Evolutionary conservation across 2,888 invertebrate species (phyloP).

Genomic region (Subacronicta megacephala): DNA sequence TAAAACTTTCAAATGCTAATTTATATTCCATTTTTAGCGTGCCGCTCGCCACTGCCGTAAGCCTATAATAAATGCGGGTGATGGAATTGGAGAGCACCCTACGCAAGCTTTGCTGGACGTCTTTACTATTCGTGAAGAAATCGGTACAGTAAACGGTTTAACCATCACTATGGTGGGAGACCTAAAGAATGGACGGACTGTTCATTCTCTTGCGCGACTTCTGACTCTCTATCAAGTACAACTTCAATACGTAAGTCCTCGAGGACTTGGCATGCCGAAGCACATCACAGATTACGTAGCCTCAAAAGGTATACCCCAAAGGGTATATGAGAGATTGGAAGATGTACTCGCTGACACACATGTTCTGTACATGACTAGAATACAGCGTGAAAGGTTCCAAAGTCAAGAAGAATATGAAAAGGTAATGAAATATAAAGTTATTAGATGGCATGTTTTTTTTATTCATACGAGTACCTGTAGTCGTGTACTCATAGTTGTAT

Average conservation of each 20-base stretch:
- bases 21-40: constrained; percentile 87
- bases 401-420: constrained; percentile 95
- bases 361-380: constrained; percentile 99
- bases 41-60: constrained; percentile 95
- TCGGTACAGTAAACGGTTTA: constrained; percentile 99
- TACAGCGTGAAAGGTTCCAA: constrained; percentile 97
- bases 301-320: constrained; percentile 94
- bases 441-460: no score
- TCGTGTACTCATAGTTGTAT: no score
- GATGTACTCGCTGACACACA: constrained; percentile 97
- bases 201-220: constrained; percentile 98
- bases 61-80: constrained; percentile 99
- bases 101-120: constrained; percentile 99
- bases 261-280: constrained; percentile 96
- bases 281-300: constrained; percentile 94
- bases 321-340: constrained; percentile 93
- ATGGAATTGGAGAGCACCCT: constrained; percentile 99
- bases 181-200: constrained; percentile 98
- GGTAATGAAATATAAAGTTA: no score
- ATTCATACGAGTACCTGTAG: no score
- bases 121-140: constrained; percentile 99
- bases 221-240: constrained; percentile 98
- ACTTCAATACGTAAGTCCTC: constrained; percentile 97
- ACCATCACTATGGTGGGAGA: constrained; percentile 99
- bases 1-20: neutral